phyloP scores from a whole-genome alignment of 2,888 invertebrate genomes.

The Mechanitis mazaeus region DNA sequence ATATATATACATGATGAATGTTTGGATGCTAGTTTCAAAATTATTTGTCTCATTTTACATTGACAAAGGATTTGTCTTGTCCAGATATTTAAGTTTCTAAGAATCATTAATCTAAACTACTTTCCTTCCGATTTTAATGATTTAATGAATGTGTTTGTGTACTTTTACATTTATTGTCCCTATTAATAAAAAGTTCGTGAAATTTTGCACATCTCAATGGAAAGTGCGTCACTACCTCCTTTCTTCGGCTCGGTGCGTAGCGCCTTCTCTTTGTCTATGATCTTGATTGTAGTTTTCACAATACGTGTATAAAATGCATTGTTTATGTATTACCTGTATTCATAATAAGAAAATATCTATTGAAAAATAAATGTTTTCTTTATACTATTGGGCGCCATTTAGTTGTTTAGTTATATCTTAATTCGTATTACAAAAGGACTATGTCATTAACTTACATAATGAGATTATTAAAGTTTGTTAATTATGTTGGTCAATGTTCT shows the following conservation, averaged over 20 bases:
- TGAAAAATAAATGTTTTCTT: neutral
- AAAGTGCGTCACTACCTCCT: constrained; percentile 27
- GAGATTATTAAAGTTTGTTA: no score
- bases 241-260: constrained; percentile 29
- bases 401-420: no score
- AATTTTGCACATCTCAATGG: constrained; percentile 22
- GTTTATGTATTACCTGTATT: constrained; percentile 19
- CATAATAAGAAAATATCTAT: neutral
- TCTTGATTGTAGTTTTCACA: constrained; percentile 28
- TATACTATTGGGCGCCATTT: neutral
- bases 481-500: no score
- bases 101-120: neutral
- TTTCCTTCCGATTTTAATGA: neutral
- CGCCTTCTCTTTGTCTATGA: constrained; percentile 28
- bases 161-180: neutral
- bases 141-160: constrained; percentile 1
- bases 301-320: constrained; percentile 21
- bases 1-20: neutral
- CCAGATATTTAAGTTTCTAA: no score
- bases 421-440: no score
- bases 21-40: neutral
- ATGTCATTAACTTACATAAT: no score
- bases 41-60: no score
- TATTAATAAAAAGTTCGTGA: constrained; percentile 20
- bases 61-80: no score